These are phyloP conservation scores for Rhinoraja longicauda DNA, from an alignment of 2,797 vertebrate species.

Conservation along the genomic window DNA sequence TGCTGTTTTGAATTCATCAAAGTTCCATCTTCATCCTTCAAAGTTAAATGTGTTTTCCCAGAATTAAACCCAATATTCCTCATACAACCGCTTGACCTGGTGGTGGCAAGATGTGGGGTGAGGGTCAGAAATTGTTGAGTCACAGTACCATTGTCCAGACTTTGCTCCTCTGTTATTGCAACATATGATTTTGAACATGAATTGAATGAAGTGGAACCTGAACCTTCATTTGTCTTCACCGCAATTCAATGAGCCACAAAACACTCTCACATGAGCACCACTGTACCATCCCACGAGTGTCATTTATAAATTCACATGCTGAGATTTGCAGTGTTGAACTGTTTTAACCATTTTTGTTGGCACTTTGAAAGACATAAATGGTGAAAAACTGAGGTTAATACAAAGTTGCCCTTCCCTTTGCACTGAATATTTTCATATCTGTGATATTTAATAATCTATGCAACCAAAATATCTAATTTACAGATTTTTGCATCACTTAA, in stretches of 20 bases:
- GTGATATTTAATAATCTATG: not conserved
- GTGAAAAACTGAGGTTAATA: not conserved
- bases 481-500: not conserved
- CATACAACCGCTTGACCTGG: not conserved
- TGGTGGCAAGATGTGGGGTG: not conserved
- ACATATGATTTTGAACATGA: not conserved
- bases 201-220: not conserved
- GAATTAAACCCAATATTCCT: not conserved
- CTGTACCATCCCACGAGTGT: not conserved
- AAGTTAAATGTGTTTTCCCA: not conserved
- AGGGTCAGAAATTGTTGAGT: not conserved
- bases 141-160: not conserved
- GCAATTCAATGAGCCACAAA: not conserved
- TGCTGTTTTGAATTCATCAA: not conserved
- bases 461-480: not conserved
- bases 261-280: not conserved
- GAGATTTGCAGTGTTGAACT: not conserved
- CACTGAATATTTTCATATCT: not conserved
- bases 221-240: not conserved
- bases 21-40: not conserved
- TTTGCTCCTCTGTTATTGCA: not conserved
- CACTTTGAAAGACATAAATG: not conserved
- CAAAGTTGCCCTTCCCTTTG: not conserved
- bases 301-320: not conserved
- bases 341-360: not conserved